phyloP scores from a whole-genome alignment of 2,797 vertebrate species.

The Limnodromus scolopaceus region DNA sequence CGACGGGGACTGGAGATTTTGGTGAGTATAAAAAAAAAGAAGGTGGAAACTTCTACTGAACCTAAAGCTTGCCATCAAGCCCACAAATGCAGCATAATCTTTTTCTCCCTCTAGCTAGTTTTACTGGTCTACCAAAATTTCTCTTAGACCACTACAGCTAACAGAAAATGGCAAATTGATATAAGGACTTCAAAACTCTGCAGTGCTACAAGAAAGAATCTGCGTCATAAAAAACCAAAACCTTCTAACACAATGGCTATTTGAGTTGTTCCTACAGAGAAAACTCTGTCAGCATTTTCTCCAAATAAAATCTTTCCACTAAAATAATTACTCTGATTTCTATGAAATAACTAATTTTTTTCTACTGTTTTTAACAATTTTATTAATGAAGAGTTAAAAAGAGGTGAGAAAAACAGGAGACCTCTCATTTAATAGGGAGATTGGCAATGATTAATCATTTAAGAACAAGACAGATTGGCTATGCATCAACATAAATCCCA shows the following conservation, averaged over 20 bases:
- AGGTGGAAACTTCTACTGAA: neutral
- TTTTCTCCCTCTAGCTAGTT: neutral
- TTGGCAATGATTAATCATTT: neutral
- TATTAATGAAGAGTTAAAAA: neutral
- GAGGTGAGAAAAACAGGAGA: neutral
- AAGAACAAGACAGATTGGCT: neutral
- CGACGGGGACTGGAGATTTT: neutral
- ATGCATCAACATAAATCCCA: neutral
- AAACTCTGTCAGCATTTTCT: neutral
- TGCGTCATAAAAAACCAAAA: neutral
- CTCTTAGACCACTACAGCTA: neutral
- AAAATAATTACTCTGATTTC: neutral
- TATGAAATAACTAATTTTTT: neutral
- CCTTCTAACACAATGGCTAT: neutral
- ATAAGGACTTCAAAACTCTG: neutral
- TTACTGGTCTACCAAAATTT: neutral
- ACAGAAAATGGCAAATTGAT: neutral
- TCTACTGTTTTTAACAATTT: neutral
- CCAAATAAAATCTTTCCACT: neutral
- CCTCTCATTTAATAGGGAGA: neutral
- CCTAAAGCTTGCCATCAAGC: neutral
- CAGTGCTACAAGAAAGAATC: neutral
- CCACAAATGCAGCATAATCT: neutral
- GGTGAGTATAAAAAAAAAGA: neutral
- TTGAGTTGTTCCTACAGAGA: neutral